phyloP scores from a whole-genome alignment of 2,888 invertebrate genomes.

The Spialia ferax region DNA sequence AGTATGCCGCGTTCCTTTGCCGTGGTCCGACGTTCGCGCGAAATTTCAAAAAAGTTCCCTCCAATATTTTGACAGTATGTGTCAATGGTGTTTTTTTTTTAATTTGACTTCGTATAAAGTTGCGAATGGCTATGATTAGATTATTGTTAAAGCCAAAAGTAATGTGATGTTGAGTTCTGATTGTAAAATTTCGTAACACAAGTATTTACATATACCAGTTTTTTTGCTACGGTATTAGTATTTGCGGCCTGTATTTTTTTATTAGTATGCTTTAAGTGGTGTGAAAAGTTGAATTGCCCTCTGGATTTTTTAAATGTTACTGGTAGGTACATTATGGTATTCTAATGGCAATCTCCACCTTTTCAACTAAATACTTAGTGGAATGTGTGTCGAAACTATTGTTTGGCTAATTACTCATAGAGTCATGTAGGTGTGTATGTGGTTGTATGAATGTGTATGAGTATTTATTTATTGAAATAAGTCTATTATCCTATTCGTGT shows the following conservation, averaged over 20 bases:
- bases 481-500: conserved; percentile 42
- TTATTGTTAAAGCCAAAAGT: conserved; percentile 10
- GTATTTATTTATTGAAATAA: conserved; percentile 47
- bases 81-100: conserved; percentile 43
- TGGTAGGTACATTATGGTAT: conserved; percentile 19
- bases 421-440: conserved; percentile 39
- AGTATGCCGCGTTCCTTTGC: conserved; percentile 57
- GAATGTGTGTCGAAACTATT: conserved; percentile 37
- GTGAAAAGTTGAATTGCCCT: conserved; percentile 45
- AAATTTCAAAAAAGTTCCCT: conserved; percentile 49
- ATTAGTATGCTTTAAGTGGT: conserved; percentile 41
- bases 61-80: conserved; percentile 51
- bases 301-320: conserved; percentile 41
- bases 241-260: conserved; percentile 29
- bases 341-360: not conserved
- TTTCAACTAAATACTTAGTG: not conserved
- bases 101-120: conserved; percentile 9
- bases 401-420: conserved; percentile 48
- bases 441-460: conserved; percentile 42
- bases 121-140: conserved; percentile 23
- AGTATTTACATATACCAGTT: too few relatives aligned
- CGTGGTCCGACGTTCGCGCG: conserved; percentile 47
- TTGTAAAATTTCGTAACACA: conserved; percentile 5
- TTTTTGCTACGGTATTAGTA: conserved; percentile 12
- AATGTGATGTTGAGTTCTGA: conserved; percentile 3